Conservation (phyloP, 2,888 invertebrate species). For the Fragum fragum region DNA sequence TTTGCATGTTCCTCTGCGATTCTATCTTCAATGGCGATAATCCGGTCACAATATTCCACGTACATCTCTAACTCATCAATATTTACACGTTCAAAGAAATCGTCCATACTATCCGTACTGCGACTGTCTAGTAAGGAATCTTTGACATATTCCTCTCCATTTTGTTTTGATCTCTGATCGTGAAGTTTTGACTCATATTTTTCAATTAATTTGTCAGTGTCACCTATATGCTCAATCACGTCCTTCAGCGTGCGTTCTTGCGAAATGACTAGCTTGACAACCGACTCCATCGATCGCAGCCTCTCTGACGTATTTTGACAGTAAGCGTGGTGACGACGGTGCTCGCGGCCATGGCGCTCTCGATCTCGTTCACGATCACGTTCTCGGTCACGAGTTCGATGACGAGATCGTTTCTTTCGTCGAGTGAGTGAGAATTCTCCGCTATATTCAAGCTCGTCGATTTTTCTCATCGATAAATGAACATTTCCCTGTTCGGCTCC, state of each 20-base stretch:
- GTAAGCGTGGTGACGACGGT: constrained; percentile 55
- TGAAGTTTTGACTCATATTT: constrained; percentile 86
- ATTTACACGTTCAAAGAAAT: constrained; percentile 89
- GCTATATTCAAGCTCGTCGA: constrained; percentile 76
- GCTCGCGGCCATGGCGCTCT: constrained; percentile 55
- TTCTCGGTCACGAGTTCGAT: constrained; percentile 70
- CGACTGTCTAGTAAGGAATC: constrained; percentile 76
- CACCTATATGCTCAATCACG: constrained; percentile 87
- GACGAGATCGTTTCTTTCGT: constrained; percentile 67
- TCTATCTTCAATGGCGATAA: constrained; percentile 92
- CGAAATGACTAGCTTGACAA: constrained; percentile 88
- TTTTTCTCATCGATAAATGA: constrained; percentile 82
- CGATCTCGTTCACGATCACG: constrained; percentile 66
- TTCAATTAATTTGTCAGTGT: constrained; percentile 93
- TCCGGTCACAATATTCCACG: constrained; percentile 92
- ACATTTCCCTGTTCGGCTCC: constrained; percentile 91
- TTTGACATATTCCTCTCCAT: constrained; percentile 79
- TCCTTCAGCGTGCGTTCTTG: constrained; percentile 89
- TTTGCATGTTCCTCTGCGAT: constrained; percentile 92
- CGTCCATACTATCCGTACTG: constrained; percentile 84
- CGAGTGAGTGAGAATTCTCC: constrained; percentile 73
- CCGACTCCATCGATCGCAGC: constrained; percentile 75
- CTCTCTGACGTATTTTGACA: constrained; percentile 69
- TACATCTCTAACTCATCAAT: constrained; percentile 89
- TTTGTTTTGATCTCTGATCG: constrained; percentile 68